Evolutionary conservation across 2,797 vertebrate species (phyloP).

Genomic region (Ambastaia sidthimunki): DNA sequence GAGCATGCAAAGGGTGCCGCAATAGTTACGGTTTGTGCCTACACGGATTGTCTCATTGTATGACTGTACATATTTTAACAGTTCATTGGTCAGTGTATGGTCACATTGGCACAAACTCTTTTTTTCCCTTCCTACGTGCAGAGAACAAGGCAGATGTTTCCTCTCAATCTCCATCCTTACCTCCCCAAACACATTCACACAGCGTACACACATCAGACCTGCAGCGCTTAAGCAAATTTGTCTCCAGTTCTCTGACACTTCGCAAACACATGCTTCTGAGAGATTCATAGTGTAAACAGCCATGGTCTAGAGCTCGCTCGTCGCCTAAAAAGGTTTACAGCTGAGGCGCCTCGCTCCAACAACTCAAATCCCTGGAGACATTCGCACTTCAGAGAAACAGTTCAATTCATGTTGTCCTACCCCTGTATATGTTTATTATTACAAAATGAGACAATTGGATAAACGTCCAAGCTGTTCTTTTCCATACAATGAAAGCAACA

Average conservation of each 20-base stretch:
- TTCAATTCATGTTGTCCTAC: neutral
- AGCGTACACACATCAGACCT: slow-evolving; percentile 43
- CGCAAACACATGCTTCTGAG: slow-evolving; percentile 69
- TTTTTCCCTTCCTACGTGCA: slow-evolving; percentile 21
- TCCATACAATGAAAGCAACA: neutral
- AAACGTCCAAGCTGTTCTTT: neutral
- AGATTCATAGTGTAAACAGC: slow-evolving; percentile 67
- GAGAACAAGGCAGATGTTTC: slow-evolving; percentile 58
- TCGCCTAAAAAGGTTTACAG: slow-evolving; percentile 71
- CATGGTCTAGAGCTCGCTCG: slow-evolving; percentile 44
- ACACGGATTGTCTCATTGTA: slow-evolving; percentile 8
- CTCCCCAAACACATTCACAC: slow-evolving; percentile 37
- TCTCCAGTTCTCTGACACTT: slow-evolving; percentile 60
- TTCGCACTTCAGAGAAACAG: slow-evolving; percentile 48
- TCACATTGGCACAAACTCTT: slow-evolving; percentile 22
- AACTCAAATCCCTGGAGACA: slow-evolving; percentile 57
- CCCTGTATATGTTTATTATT: neutral
- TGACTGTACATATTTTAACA: too few relatives aligned
- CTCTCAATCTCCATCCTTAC: slow-evolving; percentile 52
- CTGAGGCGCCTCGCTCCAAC: slow-evolving; percentile 57
- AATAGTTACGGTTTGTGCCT: neutral
- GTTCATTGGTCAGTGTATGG: slow-evolving; percentile 20
- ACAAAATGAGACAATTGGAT: too few relatives aligned
- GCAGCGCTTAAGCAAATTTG: slow-evolving; percentile 51
- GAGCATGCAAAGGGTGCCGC: neutral